phyloP scores from a whole-genome alignment of 1,140 invertebrate species.

The Drosophila virilis region DNA sequence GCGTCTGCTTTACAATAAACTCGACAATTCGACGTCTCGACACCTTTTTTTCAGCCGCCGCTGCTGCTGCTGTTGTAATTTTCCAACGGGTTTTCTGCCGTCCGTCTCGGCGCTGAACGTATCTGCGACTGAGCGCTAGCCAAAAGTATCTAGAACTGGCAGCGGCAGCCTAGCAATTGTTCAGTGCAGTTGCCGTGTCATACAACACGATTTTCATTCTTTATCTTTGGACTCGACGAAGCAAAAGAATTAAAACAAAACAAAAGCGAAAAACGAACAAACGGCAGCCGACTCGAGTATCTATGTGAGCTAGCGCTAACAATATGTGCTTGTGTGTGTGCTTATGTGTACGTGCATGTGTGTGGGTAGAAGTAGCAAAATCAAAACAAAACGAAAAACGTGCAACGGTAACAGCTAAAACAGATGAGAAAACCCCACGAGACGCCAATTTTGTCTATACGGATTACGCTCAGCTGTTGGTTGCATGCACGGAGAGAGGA shows the following conservation, averaged over 20 bases:
- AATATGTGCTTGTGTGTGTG: slow-evolving; percentile 27
- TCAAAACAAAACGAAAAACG: slow-evolving; percentile 81
- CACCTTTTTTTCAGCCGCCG: slow-evolving; percentile 12
- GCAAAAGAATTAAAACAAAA: slow-evolving; percentile 83
- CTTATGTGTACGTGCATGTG: slow-evolving; percentile 6
- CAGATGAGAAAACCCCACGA: slow-evolving; percentile 15
- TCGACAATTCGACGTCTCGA: slow-evolving; percentile 33
- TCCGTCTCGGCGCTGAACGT: slow-evolving; percentile 75
- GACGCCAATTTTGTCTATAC: neutral
- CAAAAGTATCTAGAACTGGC: slow-evolving; percentile 82
- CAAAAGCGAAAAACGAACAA: slow-evolving; percentile 32
- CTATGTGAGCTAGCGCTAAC: slow-evolving; percentile 39
- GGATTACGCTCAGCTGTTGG: slow-evolving; percentile 55
- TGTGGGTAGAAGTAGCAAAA: slow-evolving; percentile 66
- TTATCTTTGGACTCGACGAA: slow-evolving; percentile 71
- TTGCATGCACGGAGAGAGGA: neutral
- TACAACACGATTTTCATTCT: slow-evolving; percentile 63
- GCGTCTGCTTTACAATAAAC: slow-evolving; percentile 69
- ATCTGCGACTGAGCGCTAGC: slow-evolving; percentile 70
- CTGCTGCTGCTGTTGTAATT: slow-evolving; percentile 40
- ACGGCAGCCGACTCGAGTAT: slow-evolving; percentile 37
- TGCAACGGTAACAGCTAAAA: slow-evolving; percentile 52
- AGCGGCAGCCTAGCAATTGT: slow-evolving; percentile 15
- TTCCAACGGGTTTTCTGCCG: slow-evolving; percentile 53
- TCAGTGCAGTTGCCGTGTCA: slow-evolving; percentile 22